Percentiles rank a stretch among this genome's conserved stretches.
Conservation (phyloP, 30 jellyfish, hydroid and myxozoan species). For the Pseudorhiza aurosa region DNA sequence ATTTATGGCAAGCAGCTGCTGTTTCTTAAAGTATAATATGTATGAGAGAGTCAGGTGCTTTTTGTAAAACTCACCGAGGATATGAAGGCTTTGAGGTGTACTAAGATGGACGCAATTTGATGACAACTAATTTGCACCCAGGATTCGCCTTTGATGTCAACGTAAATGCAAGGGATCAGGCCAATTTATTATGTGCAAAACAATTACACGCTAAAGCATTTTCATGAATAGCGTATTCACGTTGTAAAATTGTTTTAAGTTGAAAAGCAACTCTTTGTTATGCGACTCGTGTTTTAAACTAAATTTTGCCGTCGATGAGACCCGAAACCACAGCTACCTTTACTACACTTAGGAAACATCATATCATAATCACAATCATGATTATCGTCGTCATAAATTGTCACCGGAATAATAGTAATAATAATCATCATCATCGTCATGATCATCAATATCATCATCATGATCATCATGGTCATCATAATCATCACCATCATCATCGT, state of each 20-base stretch:
- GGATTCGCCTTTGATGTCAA: conserved; percentile 9
- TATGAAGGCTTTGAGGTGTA: neutral
- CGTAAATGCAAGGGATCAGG: conserved; percentile 5
- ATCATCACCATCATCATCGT: too few species aligned
- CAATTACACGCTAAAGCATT: conserved; percentile 9
- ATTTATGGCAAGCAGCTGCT: too few species aligned
- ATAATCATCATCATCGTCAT: too few species aligned
- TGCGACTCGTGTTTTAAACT: too few species aligned
- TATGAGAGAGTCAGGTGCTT: neutral
- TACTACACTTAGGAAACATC: too few species aligned
- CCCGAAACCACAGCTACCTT: too few species aligned
- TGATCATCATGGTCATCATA: too few species aligned
- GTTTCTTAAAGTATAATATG: too few species aligned
- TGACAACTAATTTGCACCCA: conserved; percentile 15
- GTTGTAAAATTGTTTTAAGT: neutral
- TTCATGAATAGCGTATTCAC: conserved; percentile 10
- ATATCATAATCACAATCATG: too few species aligned
- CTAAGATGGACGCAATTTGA: conserved; percentile 8
- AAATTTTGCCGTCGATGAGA: neutral
- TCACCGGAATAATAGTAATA: too few species aligned
- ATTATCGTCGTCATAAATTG: too few species aligned
- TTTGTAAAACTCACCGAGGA: neutral
- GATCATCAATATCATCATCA: too few species aligned
- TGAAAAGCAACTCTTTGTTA: neutral
- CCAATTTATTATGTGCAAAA: conserved; percentile 22